Evolutionary conservation across 2,113 vertebrate genomes (phyloP).

Genomic region (Mastomys natalensis): DNA sequence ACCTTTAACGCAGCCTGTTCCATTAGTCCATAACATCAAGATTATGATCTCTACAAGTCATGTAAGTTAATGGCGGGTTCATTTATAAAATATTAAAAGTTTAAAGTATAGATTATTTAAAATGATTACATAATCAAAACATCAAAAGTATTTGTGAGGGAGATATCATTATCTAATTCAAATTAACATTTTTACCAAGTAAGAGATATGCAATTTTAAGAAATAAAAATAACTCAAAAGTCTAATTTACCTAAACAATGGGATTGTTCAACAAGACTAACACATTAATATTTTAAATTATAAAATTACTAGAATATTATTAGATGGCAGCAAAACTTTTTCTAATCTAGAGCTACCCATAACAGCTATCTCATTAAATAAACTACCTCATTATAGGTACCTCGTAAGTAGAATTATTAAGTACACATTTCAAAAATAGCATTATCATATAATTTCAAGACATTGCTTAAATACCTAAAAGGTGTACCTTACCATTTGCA

Average conservation of each 20-base stretch:
- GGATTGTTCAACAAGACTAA: neutral
- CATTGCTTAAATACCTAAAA: constrained; percentile 26
- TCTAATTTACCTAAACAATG: constrained; percentile 38
- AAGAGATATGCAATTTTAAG: neutral
- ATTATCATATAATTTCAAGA: constrained; percentile 5
- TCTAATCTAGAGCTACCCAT: constrained; percentile 31
- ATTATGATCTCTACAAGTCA: constrained; percentile 17
- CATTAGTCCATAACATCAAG: neutral
- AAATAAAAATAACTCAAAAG: neutral
- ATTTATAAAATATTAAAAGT: constrained; percentile 47
- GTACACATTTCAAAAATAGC: constrained; percentile 33
- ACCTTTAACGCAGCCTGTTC: neutral
- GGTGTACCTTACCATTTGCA: constrained; percentile 2
- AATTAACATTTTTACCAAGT: constrained; percentile 42
- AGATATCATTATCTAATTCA: neutral
- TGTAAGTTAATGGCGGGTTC: constrained; percentile 7
- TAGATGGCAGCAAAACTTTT: constrained; percentile 37
- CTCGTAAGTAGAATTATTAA: constrained; percentile 21
- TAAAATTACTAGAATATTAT: constrained; percentile 53
- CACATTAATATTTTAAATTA: constrained; percentile 1
- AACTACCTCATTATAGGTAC: neutral
- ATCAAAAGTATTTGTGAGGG: neutral
- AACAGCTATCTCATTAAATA: constrained; percentile 13
- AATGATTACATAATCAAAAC: constrained; percentile 23
- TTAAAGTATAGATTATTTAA: constrained; percentile 44